phyloP scores from a whole-genome alignment of 1,140 invertebrate genomes.

The Goniozus legneri region DNA sequence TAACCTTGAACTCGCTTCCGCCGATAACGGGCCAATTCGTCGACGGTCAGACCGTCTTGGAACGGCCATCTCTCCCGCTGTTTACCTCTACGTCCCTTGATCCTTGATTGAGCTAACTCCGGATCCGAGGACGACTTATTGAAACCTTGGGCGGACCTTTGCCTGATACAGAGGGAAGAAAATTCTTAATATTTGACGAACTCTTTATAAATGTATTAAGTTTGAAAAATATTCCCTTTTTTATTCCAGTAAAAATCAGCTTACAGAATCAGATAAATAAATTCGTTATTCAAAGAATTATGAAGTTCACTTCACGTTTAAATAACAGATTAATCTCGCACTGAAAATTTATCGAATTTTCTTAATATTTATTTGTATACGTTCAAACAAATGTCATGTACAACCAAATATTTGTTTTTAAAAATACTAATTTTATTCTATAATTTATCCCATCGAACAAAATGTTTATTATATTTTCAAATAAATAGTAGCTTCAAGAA shows the following conservation, averaged over 20 bases:
- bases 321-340: slow-evolving; percentile 2
- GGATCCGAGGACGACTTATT: slow-evolving; percentile 42
- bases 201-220: neutral
- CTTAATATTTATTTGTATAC: too few relatives aligned
- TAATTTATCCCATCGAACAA: too few relatives aligned
- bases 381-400: too few relatives aligned
- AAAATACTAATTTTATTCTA: too few relatives aligned
- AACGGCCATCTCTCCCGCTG: slow-evolving; percentile 44
- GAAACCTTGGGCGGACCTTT: slow-evolving; percentile 28
- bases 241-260: slow-evolving; percentile 2
- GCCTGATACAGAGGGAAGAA: slow-evolving; percentile 21
- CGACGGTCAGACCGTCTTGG: slow-evolving; percentile 55
- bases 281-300: neutral
- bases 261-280: neutral
- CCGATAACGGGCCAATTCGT: slow-evolving; percentile 55
- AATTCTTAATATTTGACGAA: neutral
- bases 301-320: neutral
- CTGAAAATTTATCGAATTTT: too few relatives aligned
- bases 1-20: slow-evolving; percentile 43
- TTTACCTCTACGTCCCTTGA: slow-evolving; percentile 27
- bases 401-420: too few relatives aligned
- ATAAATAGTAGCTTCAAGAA: too few relatives aligned
- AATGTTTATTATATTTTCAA: too few relatives aligned
- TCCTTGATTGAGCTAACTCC: slow-evolving; percentile 41
- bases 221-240: slow-evolving; percentile 2